phyloP scores from a whole-genome alignment of 2,888 invertebrate species.

The Diarsia brunnea region DNA sequence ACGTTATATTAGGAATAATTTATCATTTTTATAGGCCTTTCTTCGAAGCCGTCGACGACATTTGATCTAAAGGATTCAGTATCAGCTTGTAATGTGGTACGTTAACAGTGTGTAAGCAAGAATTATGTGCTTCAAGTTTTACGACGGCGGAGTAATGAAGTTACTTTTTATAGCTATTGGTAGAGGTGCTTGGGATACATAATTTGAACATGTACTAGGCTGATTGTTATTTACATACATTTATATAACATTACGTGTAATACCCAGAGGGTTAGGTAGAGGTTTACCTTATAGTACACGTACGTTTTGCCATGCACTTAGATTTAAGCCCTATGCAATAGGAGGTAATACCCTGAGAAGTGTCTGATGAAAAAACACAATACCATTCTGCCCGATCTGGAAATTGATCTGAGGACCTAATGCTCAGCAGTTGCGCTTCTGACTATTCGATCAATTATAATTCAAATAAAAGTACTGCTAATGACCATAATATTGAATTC shows the following conservation, averaged over 20 bases:
- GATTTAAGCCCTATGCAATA: background rate
- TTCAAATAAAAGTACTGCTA: background rate
- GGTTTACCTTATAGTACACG: background rate
- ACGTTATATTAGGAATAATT: slow-evolving; percentile 47
- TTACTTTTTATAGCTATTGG: slow-evolving; percentile 39
- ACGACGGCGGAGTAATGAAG: slow-evolving; percentile 39
- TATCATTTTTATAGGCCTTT: slow-evolving; percentile 72
- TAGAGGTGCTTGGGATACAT: slow-evolving; percentile 23
- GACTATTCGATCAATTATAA: background rate
- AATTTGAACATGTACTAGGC: background rate
- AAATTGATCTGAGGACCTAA: background rate
- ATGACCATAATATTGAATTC: background rate
- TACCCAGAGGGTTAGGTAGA: background rate
- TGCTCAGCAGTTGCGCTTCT: background rate
- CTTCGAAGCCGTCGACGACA: slow-evolving; percentile 38
- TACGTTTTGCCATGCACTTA: background rate
- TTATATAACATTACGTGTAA: background rate
- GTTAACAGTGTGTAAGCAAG: slow-evolving; percentile 32
- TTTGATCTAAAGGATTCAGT: slow-evolving; percentile 45
- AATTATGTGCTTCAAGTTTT: slow-evolving; percentile 48
- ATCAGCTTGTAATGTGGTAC: slow-evolving; percentile 44
- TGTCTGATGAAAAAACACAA: background rate
- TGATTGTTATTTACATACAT: background rate
- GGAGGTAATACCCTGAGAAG: too few relatives aligned
- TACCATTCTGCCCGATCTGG: background rate